Percentiles rank a stretch among this genome's conserved stretches.
phyloP scores from a whole-genome alignment of 2,888 invertebrate species.

The Bimastos eiseni region DNA sequence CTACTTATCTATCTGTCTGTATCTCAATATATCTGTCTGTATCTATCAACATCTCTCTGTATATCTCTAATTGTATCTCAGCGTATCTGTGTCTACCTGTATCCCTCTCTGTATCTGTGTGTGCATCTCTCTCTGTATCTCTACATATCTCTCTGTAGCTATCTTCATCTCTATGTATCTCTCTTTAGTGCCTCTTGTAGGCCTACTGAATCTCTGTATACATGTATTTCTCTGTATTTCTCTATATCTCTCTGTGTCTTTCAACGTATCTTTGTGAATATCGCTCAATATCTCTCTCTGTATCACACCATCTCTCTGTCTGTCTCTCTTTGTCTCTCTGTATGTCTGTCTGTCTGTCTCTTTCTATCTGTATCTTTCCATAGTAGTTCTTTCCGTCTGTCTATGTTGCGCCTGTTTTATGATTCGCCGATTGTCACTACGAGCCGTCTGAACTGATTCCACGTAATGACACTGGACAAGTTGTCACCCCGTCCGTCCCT shows the following conservation, averaged over 20 bases:
- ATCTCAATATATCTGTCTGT: not conserved
- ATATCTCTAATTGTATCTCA: not conserved
- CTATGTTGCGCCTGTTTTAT: no score
- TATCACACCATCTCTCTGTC: no score
- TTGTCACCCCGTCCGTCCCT: not conserved
- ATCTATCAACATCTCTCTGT: not conserved
- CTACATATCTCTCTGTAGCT: no score
- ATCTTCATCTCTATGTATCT: not conserved
- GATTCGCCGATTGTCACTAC: no score
- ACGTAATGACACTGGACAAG: not conserved
- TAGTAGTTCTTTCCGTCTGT: no score
- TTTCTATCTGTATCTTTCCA: no score
- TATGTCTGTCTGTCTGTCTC: not conserved
- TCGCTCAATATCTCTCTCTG: no score
- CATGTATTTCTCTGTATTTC: no score
- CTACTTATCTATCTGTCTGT: not conserved
- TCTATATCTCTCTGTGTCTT: not conserved
- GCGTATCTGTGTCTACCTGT: not conserved
- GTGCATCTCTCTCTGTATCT: no score
- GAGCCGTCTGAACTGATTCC: not conserved
- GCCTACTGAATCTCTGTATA: not conserved
- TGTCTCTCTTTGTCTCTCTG: not conserved
- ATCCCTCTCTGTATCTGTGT: not conserved
- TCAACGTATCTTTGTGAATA: no score
- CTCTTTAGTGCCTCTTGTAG: not conserved